Percentiles rank a stretch among this genome's conserved stretches.
Conservation (phyloP, 2,113 vertebrate species). For the Hydrolagus affinis region DNA sequence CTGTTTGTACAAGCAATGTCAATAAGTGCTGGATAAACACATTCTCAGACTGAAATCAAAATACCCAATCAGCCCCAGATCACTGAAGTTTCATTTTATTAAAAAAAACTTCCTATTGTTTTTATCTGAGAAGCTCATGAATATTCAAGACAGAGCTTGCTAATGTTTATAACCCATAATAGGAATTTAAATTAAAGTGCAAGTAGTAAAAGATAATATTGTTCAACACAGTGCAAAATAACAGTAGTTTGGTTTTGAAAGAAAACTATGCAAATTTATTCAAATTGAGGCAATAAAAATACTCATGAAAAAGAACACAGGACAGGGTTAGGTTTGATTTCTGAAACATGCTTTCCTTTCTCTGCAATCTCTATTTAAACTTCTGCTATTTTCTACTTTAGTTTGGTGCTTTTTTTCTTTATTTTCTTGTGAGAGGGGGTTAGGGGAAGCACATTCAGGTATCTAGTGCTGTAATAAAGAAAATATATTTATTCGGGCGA, state of each 20-base stretch:
- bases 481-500: background rate
- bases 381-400: background rate
- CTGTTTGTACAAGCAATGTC: constrained; percentile 71
- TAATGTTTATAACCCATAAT: constrained; percentile 71
- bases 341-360: background rate
- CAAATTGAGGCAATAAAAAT: constrained; percentile 57
- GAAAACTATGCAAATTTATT: constrained; percentile 72
- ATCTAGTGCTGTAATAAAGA: background rate
- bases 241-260: constrained; percentile 60
- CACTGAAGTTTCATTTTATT: constrained; percentile 58
- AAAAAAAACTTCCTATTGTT: constrained; percentile 58
- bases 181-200: constrained; percentile 73
- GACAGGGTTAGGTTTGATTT: background rate
- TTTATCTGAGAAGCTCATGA: constrained; percentile 60
- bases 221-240: constrained; percentile 55
- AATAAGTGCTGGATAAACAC: constrained; percentile 59
- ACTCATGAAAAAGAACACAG: constrained; percentile 51
- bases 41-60: constrained; percentile 53
- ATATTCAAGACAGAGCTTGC: constrained; percentile 68
- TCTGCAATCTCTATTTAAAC: constrained; percentile 20
- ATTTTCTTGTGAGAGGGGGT: no score
- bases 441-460: no score
- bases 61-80: constrained; percentile 57
- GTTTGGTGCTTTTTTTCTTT: no score
- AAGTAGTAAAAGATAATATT: constrained; percentile 67